Conservation (phyloP, 1,140 invertebrate genomes). For the Ectropis grisescens region DNA sequence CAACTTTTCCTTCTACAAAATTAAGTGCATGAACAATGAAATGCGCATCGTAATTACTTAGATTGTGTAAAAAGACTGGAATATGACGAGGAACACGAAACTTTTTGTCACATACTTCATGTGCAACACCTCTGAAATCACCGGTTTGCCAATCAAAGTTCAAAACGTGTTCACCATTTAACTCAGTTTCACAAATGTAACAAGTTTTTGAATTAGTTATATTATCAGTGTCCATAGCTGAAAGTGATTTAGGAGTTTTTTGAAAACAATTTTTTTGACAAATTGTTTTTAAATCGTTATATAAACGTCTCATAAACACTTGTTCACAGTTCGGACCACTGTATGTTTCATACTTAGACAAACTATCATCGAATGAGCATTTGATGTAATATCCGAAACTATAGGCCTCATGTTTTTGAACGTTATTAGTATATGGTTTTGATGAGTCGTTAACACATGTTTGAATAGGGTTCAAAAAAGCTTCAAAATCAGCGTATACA, state of each 20-base stretch:
- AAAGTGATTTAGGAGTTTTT: conserved; percentile 17
- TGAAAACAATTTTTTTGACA: conserved; percentile 21
- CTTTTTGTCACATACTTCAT: conserved; percentile 11
- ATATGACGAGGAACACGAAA: conserved; percentile 8
- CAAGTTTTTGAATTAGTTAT: conserved; percentile 4
- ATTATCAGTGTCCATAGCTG: conserved; percentile 13
- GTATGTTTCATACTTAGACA: conserved; percentile 28
- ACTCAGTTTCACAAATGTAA: conserved; percentile 5
- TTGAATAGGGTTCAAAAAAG: conserved; percentile 23
- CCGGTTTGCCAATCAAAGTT: conserved; percentile 13
- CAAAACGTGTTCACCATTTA: conserved; percentile 4
- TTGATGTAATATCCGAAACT: conserved; percentile 44
- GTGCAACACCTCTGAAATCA: conserved; percentile 9
- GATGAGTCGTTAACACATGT: conserved; percentile 15
- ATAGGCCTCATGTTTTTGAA: conserved; percentile 34
- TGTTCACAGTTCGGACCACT: conserved; percentile 25
- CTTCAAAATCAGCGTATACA: conserved; percentile 39
- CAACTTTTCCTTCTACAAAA: background rate
- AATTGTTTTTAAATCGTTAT: conserved; percentile 18
- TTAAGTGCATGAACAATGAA: conserved; percentile 10
- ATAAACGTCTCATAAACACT: conserved; percentile 27
- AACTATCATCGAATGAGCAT: conserved; percentile 36
- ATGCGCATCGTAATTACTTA: conserved; percentile 14
- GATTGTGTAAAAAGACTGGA: conserved; percentile 10
- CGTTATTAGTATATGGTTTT: conserved; percentile 16